phyloP scores from a whole-genome alignment of 2,888 invertebrate species.

The Congeria kusceri region DNA sequence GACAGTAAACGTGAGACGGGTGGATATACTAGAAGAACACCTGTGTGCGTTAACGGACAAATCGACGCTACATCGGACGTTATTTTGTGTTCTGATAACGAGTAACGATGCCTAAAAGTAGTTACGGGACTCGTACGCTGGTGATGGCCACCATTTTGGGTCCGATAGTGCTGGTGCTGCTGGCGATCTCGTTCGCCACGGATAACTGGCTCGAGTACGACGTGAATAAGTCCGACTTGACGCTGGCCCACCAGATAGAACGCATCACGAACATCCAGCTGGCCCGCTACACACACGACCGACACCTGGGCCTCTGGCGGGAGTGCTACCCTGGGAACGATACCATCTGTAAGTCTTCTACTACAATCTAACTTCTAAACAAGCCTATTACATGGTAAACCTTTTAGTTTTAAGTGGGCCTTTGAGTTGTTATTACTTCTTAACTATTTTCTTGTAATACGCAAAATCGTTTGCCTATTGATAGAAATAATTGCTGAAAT shows the following conservation, averaged over 20 bases:
- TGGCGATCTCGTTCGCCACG: neutral
- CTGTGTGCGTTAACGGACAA: no score
- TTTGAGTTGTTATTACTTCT: conserved; percentile 17
- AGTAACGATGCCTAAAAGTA: conserved; percentile 58
- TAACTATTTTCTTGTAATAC: conserved; percentile 11
- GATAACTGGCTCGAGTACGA: neutral
- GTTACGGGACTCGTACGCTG: conserved; percentile 63
- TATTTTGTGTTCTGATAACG: neutral
- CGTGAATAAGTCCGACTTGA: neutral
- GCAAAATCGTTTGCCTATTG: no score
- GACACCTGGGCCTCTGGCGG: conserved; percentile 79
- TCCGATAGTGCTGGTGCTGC: neutral
- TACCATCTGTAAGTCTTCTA: conserved; percentile 77
- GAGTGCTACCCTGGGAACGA: conserved; percentile 81
- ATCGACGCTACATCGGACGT: no score
- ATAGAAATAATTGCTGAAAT: no score
- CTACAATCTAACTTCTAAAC: conserved; percentile 12
- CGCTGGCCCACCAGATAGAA: neutral
- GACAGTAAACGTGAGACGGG: no score
- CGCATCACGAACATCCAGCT: conserved; percentile 11
- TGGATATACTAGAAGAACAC: no score
- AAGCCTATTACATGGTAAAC: neutral
- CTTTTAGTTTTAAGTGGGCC: neutral
- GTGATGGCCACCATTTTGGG: neutral
- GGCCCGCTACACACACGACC: conserved; percentile 68